These are phyloP conservation scores for Shargacucullia verbasci DNA, from an alignment of 2,888 invertebrate genomes.

Conservation along the genomic window DNA sequence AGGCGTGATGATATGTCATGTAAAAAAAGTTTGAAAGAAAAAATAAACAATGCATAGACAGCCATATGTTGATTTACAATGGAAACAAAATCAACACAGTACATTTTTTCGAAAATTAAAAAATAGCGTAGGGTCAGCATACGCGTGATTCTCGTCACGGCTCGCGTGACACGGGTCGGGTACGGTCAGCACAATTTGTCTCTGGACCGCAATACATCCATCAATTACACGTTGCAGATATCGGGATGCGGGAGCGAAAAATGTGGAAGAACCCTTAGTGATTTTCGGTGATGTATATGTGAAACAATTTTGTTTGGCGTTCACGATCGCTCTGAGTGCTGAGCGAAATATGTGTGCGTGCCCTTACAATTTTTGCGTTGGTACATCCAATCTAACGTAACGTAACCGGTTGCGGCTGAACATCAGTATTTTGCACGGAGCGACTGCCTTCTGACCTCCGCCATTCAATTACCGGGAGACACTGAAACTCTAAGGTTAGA, in stretches of 20 bases:
- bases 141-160: constrained; percentile 64
- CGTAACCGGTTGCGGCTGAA: too few species aligned
- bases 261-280: constrained; percentile 43
- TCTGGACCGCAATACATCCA: constrained; percentile 68
- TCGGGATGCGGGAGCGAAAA: constrained; percentile 52
- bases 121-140: constrained; percentile 47
- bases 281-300: constrained; percentile 47
- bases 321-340: not conserved
- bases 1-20: too few species aligned
- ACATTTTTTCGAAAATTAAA: not conserved
- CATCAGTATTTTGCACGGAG: too few species aligned
- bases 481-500: too few species aligned
- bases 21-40: too few species aligned
- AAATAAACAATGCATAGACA: too few species aligned
- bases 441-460: too few species aligned
- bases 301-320: constrained; percentile 40
- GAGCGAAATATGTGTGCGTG: constrained; percentile 18
- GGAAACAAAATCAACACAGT: too few species aligned
- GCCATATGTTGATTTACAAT: too few species aligned
- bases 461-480: too few species aligned
- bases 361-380: constrained; percentile 18
- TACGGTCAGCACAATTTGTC: constrained; percentile 73
- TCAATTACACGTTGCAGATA: constrained; percentile 70
- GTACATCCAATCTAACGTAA: too few species aligned
- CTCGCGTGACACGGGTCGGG: constrained; percentile 68